Base-by-base conservation (phyloP, 2,113 vertebrate species). In the Gopherus evgoodei region DNA sequence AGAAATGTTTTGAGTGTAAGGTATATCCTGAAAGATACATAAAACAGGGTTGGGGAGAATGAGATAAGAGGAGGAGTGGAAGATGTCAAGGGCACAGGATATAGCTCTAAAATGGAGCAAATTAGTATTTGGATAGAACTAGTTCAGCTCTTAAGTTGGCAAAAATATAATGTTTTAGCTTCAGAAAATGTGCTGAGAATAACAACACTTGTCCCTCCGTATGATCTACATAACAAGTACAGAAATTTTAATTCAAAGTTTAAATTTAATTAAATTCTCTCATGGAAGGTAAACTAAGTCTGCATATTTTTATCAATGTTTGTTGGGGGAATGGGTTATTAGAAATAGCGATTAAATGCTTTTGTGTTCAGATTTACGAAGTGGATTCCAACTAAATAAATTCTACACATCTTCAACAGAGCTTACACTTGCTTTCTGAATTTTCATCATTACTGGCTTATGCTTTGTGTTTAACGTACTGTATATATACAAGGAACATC, bases 241-340 rank as follows among this genome's bases (percentile, higher is more conserved):
- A 95, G 95, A 93, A 97, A 96, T 94, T 94, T 94, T 96, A 78
- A 83, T 50, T 95, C 79, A 81, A 82, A 81, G 87, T 81, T 91
- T 44, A 44, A 44, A 44, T 44, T 44, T 44, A 44, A 44, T 44
- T 44, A 44, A 44, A 44, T 84, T 87, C 83, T 95, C 87, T 93
- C 89, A 38, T 87, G 75, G 50, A n/a, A 86, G 16, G 27, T 65
- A 90, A 65, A n/a, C 35, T n/a, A n/a, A 76, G 72, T 76, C 95
- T 88, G 44, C 86, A 75, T 95, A 19, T n/a, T 94, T 94, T 89
- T 78, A 83, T 91, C 91, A 88, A 79, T 91, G 86, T 83, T 81
- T 75, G 38, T 59, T 91, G 57, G 65, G 91, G 88, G 42, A 27
- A 57, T 79, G 57, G 62, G 35, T 65, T 88, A 13, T 49, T 54